phyloP scores from a whole-genome alignment of 2,113 vertebrate genomes.

The Cochlearius cochlearius region DNA sequence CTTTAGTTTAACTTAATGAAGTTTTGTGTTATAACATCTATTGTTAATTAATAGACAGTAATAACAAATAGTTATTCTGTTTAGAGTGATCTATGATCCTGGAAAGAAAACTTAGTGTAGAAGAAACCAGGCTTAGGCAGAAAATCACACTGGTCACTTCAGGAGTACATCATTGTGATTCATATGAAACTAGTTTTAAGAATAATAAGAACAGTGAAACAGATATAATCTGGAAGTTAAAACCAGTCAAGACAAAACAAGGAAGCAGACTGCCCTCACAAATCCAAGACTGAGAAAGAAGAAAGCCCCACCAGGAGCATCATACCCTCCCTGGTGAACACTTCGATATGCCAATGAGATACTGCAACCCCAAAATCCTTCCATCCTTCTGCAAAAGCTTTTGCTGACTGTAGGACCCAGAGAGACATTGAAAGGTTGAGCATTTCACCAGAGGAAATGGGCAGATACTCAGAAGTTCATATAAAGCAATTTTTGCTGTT shows the following conservation, averaged over 20 bases:
- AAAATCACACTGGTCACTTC: neutral
- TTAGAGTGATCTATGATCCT: neutral
- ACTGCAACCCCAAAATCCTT: neutral
- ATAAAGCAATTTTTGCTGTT: neutral
- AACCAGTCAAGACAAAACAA: neutral
- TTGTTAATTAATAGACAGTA: neutral
- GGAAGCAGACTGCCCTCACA: neutral
- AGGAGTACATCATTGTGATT: neutral
- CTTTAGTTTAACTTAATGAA: neutral
- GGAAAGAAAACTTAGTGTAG: neutral
- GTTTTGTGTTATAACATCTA: neutral
- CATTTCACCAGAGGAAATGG: neutral
- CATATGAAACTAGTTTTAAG: neutral
- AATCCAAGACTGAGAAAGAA: neutral
- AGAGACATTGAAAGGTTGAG: neutral
- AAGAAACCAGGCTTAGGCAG: neutral
- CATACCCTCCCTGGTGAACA: neutral
- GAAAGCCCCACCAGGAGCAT: neutral
- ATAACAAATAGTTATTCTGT: neutral
- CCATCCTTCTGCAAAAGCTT: neutral
- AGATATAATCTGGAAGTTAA: neutral
- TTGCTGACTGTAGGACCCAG: neutral
- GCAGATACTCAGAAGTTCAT: neutral
- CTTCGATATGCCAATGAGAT: neutral
- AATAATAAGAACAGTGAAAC: neutral